These are phyloP conservation scores for Mareca strepera DNA, from an alignment of 2,797 vertebrate species.

Conservation along the genomic window DNA sequence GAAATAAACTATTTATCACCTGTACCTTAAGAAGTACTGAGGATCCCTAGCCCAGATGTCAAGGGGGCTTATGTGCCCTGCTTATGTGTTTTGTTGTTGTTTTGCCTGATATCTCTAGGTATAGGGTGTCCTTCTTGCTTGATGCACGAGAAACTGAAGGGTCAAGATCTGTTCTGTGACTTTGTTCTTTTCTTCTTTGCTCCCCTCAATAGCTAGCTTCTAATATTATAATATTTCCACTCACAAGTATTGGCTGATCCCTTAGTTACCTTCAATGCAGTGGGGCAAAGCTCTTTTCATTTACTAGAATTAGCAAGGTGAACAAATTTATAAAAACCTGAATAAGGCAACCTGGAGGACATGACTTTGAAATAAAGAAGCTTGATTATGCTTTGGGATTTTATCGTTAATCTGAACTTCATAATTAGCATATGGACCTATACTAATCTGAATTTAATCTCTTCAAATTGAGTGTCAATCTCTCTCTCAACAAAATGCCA, in stretches of 20 bases:
- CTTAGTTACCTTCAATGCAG: neutral
- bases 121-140: neutral
- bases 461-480: neutral
- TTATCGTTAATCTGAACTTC: conserved; percentile 12
- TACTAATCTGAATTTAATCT: conserved; percentile 42
- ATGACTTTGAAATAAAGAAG: neutral
- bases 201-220: neutral
- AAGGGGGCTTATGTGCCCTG: neutral
- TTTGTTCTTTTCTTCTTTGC: neutral
- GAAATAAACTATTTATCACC: neutral
- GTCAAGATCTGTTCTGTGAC: neutral
- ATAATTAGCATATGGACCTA: neutral
- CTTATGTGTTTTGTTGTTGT: neutral
- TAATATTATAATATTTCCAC: neutral
- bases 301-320: neutral
- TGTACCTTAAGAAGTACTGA: neutral
- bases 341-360: neutral
- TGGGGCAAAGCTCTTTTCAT: neutral
- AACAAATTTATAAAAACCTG: conserved; percentile 15
- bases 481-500: neutral
- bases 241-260: neutral
- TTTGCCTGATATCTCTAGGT: neutral
- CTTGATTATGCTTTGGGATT: neutral
- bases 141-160: neutral
- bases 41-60: neutral